These are phyloP conservation scores for Maniola hyperantus DNA, from an alignment of 2,888 invertebrate species.

Conservation along the genomic window DNA sequence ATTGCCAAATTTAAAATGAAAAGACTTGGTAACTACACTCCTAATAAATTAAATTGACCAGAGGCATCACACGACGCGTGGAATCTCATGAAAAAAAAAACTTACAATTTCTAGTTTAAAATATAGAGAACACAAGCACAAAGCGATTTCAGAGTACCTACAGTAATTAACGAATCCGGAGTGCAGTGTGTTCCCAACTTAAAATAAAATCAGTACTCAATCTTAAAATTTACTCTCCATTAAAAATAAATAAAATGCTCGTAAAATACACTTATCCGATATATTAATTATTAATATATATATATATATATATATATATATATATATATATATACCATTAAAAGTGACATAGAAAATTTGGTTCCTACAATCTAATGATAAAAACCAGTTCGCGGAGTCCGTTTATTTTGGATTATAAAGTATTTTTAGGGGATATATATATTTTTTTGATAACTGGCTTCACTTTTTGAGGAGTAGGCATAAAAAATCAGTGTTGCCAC, in stretches of 20 bases:
- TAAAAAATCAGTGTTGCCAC: conserved; percentile 22
- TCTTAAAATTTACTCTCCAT: conserved; percentile 67
- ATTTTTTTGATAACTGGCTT: neutral
- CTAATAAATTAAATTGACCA: conserved; percentile 53
- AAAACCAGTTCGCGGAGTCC: conserved; percentile 60
- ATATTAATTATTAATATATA: too few relatives aligned
- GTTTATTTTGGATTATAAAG: conserved; percentile 36
- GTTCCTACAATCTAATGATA: conserved; percentile 77
- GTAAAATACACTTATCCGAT: conserved; percentile 75
- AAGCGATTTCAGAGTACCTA: conserved; percentile 36
- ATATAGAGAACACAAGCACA: conserved; percentile 58
- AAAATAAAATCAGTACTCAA: conserved; percentile 74
- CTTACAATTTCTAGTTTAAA: conserved; percentile 50
- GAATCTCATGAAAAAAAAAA: conserved; percentile 47
- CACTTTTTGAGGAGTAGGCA: conserved; percentile 16
- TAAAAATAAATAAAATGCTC: conserved; percentile 79
- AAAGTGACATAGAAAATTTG: conserved; percentile 81
- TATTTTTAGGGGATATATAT: conserved; percentile 10
- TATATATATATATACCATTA: conserved; percentile 70
- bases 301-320: too few relatives aligned
- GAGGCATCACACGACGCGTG: conserved; percentile 45
- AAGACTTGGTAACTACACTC: conserved; percentile 65
- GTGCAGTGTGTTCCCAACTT: conserved; percentile 63
- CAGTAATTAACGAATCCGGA: conserved; percentile 42
- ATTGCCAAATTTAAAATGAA: conserved; percentile 42